phyloP scores from a whole-genome alignment of 2,888 invertebrate species.

The Ditula angustiorana region DNA sequence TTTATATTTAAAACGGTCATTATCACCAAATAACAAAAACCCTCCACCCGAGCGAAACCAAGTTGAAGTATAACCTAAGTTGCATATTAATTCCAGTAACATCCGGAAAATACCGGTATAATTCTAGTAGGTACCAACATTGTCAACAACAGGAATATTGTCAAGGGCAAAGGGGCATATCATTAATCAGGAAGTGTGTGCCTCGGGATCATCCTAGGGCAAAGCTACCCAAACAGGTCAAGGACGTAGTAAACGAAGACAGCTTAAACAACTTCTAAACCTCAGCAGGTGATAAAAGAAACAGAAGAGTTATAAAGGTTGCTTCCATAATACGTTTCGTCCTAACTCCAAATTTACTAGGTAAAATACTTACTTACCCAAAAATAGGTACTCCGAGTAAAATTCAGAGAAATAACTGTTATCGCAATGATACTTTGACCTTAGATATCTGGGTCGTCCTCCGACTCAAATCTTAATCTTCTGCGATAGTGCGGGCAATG shows the following conservation, averaged over 20 bases:
- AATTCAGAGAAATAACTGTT: background rate
- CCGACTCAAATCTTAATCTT: slow-evolving; percentile 3
- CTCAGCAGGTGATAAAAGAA: background rate
- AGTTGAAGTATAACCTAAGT: too few species aligned
- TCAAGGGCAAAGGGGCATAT: background rate
- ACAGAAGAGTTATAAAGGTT: background rate
- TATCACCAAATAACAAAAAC: too few species aligned
- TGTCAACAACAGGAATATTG: background rate
- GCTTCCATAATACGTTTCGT: background rate
- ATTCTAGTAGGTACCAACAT: background rate
- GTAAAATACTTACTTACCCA: too few species aligned
- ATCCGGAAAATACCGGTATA: background rate
- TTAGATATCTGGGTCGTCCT: background rate
- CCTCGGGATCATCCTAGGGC: background rate
- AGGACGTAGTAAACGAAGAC: background rate
- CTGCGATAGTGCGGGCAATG: background rate
- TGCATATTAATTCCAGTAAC: too few species aligned
- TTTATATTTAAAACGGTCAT: too few species aligned
- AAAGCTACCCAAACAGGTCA: background rate
- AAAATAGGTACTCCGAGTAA: too few species aligned
- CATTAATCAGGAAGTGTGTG: background rate
- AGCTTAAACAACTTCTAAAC: background rate
- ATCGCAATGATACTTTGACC: background rate
- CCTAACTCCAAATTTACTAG: too few species aligned
- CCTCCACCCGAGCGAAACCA: too few species aligned